These are phyloP conservation scores for Apodemia zela DNA, from an alignment of 2,888 invertebrate species.

Conservation along the genomic window DNA sequence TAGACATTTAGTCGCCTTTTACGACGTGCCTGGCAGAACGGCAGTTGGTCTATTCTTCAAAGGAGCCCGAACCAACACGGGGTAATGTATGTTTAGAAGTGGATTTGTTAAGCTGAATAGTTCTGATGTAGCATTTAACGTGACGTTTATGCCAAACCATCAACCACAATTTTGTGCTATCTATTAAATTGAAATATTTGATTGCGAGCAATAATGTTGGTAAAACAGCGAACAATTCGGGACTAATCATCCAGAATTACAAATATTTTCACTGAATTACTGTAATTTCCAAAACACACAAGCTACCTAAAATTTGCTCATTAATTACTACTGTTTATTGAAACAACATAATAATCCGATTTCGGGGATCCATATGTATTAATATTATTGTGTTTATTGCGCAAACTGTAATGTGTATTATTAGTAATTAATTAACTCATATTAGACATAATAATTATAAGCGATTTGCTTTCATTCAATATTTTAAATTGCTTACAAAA, in stretches of 20 bases:
- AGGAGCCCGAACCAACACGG: no score
- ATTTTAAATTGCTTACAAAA: no score
- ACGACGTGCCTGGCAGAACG: no score
- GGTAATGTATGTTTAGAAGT: no score
- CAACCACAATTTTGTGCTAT: neutral
- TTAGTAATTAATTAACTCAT: no score
- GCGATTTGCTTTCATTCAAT: no score
- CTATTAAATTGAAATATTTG: neutral
- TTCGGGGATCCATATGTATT: neutral
- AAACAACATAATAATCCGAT: neutral
- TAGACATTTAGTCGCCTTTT: no score
- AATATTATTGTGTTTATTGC: neutral
- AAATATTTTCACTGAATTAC: neutral
- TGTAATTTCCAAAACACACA: neutral
- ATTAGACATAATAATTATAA: no score
- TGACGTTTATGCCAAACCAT: neutral
- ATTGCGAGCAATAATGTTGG: neutral
- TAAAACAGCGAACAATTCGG: neutral
- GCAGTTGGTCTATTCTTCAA: no score
- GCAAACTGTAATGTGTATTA: neutral
- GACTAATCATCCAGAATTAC: constrained; percentile 1
- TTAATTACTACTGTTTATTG: neutral
- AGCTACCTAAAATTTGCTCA: neutral
- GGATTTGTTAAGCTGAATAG: no score
- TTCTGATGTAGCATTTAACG: no score